Evolutionary conservation across 2,797 vertebrate genomes (phyloP).

Genomic region (Cyprinella venusta): DNA sequence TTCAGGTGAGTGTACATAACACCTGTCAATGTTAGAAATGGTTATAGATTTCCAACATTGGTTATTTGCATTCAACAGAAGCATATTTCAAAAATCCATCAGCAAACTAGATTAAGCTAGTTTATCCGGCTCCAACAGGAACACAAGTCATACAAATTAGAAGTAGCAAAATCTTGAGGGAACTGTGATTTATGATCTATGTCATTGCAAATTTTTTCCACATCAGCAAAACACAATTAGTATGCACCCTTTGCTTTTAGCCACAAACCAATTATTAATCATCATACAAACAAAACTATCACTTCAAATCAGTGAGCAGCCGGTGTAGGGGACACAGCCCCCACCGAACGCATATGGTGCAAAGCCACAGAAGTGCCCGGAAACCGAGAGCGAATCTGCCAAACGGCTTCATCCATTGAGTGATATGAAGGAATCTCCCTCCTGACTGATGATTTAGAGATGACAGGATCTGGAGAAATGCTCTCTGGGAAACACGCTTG

Average conservation of each 20-base stretch:
- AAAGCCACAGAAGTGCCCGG: background rate
- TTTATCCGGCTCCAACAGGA: slow-evolving; percentile 28
- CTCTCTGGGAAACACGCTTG: slow-evolving; percentile 16
- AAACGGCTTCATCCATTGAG: slow-evolving; percentile 23
- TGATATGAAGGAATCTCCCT: slow-evolving; percentile 22
- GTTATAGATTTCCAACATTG: background rate
- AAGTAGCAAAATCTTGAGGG: slow-evolving; percentile 39
- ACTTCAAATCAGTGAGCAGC: slow-evolving; percentile 16
- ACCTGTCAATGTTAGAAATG: slow-evolving; percentile 8
- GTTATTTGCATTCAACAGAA: slow-evolving; percentile 13
- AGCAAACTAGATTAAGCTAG: slow-evolving; percentile 11
- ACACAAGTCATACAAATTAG: slow-evolving; percentile 46
- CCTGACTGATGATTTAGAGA: slow-evolving; percentile 35
- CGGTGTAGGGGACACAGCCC: background rate
- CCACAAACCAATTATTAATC: slow-evolving; percentile 47
- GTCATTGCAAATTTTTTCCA: slow-evolving; percentile 26
- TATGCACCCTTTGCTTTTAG: slow-evolving; percentile 14
- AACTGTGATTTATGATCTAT: slow-evolving; percentile 48
- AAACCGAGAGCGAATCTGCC: background rate
- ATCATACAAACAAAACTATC: slow-evolving; percentile 30
- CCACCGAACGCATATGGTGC: background rate
- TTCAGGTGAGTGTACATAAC: background rate
- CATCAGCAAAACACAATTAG: slow-evolving; percentile 40
- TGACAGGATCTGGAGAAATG: slow-evolving; percentile 6
- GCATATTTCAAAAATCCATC: background rate